Conservation (phyloP, 2,113 vertebrate species). For the Amazona vittata region DNA sequence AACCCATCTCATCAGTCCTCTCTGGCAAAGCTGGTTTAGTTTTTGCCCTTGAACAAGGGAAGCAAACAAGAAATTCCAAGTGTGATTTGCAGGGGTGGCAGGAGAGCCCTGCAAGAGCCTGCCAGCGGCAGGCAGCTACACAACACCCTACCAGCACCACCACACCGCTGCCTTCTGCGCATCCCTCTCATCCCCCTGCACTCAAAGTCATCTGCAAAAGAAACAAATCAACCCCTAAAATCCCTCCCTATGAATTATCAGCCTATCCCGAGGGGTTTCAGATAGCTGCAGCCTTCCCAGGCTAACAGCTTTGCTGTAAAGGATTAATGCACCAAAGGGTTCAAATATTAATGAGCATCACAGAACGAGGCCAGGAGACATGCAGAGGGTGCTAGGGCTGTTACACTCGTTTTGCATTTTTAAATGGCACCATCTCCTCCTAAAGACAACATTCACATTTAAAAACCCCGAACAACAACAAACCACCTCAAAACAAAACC, state of each 20-base stretch:
- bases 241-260: neutral
- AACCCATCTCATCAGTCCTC: neutral
- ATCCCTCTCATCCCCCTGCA: neutral
- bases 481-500: neutral
- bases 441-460: neutral
- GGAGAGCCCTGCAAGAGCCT: neutral
- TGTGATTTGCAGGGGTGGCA: neutral
- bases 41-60: neutral
- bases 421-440: neutral
- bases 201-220: neutral
- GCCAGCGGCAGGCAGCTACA: neutral
- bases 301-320: neutral
- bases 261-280: neutral
- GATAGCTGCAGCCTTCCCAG: neutral
- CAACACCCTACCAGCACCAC: neutral
- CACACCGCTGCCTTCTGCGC: accelerated
- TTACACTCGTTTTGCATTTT: neutral
- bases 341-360: neutral
- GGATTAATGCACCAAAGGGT: neutral
- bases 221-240: neutral
- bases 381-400: accelerated
- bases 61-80: neutral
- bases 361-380: neutral
- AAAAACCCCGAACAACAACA: neutral
- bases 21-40: neutral